Base-by-base conservation (phyloP, 2,888 invertebrate species). In the Steinernema carpocapsae region DNA sequence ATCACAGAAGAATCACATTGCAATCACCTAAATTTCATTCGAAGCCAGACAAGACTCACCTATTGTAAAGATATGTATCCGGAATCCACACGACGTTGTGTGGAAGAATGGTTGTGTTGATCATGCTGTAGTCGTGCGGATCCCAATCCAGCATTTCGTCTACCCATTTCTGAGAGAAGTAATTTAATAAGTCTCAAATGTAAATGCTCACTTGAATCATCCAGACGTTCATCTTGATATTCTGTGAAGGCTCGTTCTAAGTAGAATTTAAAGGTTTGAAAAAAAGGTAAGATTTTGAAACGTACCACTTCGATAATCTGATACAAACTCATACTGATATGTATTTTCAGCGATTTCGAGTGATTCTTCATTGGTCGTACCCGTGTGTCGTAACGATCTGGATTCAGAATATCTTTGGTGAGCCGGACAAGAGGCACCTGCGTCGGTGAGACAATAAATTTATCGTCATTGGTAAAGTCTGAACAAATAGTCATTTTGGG, bases 71-170 rank as follows among this genome's bases (percentile, higher is more conserved):
- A 75, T 82, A 84, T 42, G 85, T 85, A 76, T 85, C 85, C 0
- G 86, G 86, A 22, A 86, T 76, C 86, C 86, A 86, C 43, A 86
- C 83, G 2, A 79, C 79, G n/a, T 83, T 77, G 73, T 84, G 84
- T 17, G 86, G 86, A n/a, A 86, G 76, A 52, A 86, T 86, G 4
- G 86, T 86, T 19, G 81, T 80, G 77, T 86, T 86, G 59, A 86
- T 86, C 77, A 78, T 76, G 29, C 86, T 86, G 76, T 86, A 86
- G 12, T 82, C 75, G 56, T 80, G 77, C 1, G 86, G 86, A 76
- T 85, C 82, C 86, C 86, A 86, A 0, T 86, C 85, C 46, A 79
- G 78, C 74, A 85, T 85, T 46, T 86, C 85, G 77, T 86, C 86
- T 19, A 76, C 81, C 86, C 86, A 86, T 77, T 86, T 87, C 76